phyloP scores from a whole-genome alignment of 2,797 vertebrate species.

The Lerista edwardsae region DNA sequence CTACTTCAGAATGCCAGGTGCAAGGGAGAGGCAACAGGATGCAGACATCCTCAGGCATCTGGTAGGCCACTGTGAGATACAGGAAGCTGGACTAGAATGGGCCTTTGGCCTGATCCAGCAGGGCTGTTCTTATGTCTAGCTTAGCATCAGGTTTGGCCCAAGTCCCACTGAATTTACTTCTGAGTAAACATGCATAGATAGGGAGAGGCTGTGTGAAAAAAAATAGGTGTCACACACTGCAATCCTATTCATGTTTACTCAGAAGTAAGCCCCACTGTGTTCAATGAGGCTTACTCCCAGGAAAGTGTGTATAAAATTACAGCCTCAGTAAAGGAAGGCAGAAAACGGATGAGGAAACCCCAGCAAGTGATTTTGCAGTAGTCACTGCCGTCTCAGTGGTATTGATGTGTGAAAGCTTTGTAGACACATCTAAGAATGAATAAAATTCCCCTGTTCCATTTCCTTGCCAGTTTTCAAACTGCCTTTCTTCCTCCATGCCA shows the following conservation, averaged over 20 bases:
- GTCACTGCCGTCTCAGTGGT: slow-evolving; percentile 54
- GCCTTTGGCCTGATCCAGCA: too few species aligned
- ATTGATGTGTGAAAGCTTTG: slow-evolving; percentile 53
- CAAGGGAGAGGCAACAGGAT: too few species aligned
- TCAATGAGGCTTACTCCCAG: too few species aligned
- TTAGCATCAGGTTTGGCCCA: not conserved
- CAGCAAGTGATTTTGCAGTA: slow-evolving; percentile 32
- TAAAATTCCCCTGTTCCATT: slow-evolving; percentile 50
- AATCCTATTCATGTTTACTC: too few species aligned
- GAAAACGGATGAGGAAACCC: slow-evolving; percentile 20
- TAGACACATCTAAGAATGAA: slow-evolving; percentile 42
- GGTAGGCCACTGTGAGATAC: too few species aligned
- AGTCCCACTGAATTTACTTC: slow-evolving; percentile 23
- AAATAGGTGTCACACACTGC: too few species aligned
- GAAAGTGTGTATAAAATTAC: too few species aligned
- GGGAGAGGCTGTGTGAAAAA: not conserved
- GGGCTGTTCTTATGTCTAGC: too few species aligned
- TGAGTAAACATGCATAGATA: not conserved
- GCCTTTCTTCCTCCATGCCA: slow-evolving; percentile 54
- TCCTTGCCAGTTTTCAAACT: slow-evolving; percentile 50
- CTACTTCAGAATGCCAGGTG: too few species aligned
- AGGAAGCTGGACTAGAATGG: too few species aligned
- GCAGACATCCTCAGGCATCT: too few species aligned
- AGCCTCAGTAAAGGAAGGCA: not conserved
- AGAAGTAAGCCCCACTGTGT: too few species aligned